Evolutionary conservation across 2,797 vertebrate genomes (phyloP), one percentile per base, ranked within the genome.

Genomic region (Sebastes diaconus): DNA sequence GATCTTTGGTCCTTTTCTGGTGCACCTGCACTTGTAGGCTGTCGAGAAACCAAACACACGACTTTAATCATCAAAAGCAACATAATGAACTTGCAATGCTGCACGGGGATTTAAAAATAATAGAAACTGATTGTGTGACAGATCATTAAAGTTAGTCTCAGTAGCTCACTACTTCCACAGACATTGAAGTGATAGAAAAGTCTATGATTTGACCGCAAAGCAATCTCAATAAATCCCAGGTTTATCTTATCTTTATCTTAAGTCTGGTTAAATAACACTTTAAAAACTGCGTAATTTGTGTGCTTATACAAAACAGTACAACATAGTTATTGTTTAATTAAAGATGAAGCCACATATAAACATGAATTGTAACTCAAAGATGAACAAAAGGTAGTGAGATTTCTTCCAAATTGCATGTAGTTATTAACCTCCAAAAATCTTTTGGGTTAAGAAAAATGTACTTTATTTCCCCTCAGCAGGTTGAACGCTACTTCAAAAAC

Each of bases 21-120:
- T 98, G 86, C 99, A 99, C 75, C 98, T 97, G 95, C 99, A 99
- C 94, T 99, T 99, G 90, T 98, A 99, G 12, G 97, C 98, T 99
- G 93, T 54, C 3, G 80, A 86, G 54, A 75, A 86, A 91, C 12
- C 46, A 34, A 65, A 68, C 27, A 64, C 30, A 36, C 9, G 2
- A 12, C 14, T 4, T 42, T 39, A 55, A 68, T 16, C 27, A 59
- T 52, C 58, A 32, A 24, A 64, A 39, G 16, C 16, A 8, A 79
- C 63, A 57, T 20, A 24, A 46, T 75, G 36, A 77, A 22, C 20
- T 74, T 32, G 16, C n/a, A 24, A 61, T 12, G 20, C n/a, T 0
- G n/a, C 8, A 46, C 1, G 42, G 42, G 22, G 16, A 27, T 65
- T 63, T 61, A 5, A 64, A 66, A 34, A 22, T 30, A 25, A 32